Base-by-base conservation (phyloP, 2,113 vertebrate species). In the Oenanthe oenanthe region DNA sequence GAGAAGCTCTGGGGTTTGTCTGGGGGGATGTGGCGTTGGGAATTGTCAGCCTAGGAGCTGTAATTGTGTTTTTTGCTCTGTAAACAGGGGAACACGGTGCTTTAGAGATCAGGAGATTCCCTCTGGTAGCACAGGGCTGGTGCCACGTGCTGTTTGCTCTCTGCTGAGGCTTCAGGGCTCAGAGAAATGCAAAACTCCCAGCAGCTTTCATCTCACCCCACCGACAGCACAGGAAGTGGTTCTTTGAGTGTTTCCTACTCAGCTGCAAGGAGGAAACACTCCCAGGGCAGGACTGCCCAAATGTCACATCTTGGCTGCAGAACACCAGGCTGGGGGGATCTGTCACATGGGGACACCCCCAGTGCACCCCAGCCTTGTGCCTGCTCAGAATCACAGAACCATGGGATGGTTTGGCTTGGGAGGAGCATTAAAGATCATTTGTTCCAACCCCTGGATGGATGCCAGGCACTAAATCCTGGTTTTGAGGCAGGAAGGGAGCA, bases 171-270 rank as follows among this genome's bases (percentile, higher is more conserved):
- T 45, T 36, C n/a, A 1, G 83, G 66, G 76, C 58, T 71, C 61
- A 9, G 87, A 20, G 12, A 85, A 43, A 48, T 8, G 56, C 66
- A 60, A 51, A 68, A 24, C 65, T 7, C 38, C 2, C 54, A 38
- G 36, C 4, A 14, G 0, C 4, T 16, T 29, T 77, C 75, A n/a
- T 7, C 61, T 17, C 20, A 0, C 53, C 73, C 61, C 57, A 10
- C 5, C 6, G 6, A 4, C 4, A 63, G 86, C 40, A 17, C 80
- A 85, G 93, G 93, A 94, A 79, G 84, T 47, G 77, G 86, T 87
- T 92, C 91, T 89, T 68, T 42, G 76, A 83, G 42, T 85, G 53
- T 71, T 95, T 97, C 80, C 91, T 91, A 92, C 83, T 34, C 68
- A 48, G 62, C 85, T 60, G 26, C 56, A 4, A 79, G 85, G 53